Conservation (phyloP, 2,888 invertebrate genomes). For the Temnothorax unifasciatus region DNA sequence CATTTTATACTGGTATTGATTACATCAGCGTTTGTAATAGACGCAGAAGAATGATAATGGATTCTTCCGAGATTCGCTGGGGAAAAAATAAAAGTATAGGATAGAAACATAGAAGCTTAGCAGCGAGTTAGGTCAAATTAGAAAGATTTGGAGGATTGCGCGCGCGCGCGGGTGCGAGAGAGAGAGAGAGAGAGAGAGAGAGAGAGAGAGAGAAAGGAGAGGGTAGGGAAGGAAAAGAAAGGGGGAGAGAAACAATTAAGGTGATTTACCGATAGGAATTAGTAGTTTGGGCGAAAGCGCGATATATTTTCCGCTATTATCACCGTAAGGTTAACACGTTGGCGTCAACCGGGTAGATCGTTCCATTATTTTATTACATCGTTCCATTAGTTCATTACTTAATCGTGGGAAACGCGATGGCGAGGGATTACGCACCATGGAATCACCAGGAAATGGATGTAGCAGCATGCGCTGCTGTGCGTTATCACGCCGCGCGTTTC, state of each 20-base stretch:
- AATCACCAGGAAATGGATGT: constrained; percentile 46
- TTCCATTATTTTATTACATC: constrained; percentile 52
- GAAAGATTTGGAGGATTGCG: neutral
- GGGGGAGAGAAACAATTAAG: neutral
- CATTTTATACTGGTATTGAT: neutral
- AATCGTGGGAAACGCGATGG: constrained; percentile 23
- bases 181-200: neutral
- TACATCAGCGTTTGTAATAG: neutral
- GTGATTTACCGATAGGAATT: constrained; percentile 15
- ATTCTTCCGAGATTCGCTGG: neutral
- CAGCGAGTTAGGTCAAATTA: neutral
- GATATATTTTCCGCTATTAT: constrained; percentile 25
- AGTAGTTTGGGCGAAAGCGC: neutral
- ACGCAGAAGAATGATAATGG: neutral
- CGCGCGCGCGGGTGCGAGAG: neutral
- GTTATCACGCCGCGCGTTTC: constrained; percentile 34
- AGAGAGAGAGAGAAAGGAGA: neutral
- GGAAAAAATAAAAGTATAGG: neutral
- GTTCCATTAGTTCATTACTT: constrained; percentile 50
- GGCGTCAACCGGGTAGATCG: constrained; percentile 15
- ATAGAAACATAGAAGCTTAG: neutral
- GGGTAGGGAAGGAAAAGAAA: neutral
- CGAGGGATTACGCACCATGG: constrained; percentile 19
- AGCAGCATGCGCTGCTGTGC: constrained; percentile 21
- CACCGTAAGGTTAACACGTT: neutral